Evolutionary conservation across 2,113 vertebrate species (phyloP).

Genomic region (Onychostoma macrolepis): DNA sequence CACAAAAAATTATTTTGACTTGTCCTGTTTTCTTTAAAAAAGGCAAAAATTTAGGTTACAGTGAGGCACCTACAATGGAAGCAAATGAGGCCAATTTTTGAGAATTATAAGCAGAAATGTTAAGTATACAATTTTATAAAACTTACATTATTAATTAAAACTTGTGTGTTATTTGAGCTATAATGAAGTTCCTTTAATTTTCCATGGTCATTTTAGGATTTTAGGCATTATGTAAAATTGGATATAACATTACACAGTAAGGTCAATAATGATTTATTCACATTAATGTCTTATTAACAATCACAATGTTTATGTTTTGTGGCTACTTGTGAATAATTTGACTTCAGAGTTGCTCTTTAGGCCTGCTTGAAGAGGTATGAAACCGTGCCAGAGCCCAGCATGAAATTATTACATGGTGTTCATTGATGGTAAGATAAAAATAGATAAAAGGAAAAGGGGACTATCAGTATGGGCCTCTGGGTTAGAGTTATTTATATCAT

Average conservation of each 20-base stretch:
- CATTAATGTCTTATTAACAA: neutral
- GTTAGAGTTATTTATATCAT: constrained; percentile 67
- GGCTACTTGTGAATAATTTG: neutral
- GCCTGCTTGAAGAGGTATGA: constrained; percentile 61
- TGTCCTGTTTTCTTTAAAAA: neutral
- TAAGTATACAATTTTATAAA: no score
- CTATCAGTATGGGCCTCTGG: constrained; percentile 55
- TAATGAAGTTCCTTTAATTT: neutral
- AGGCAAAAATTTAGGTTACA: neutral
- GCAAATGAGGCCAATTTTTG: neutral
- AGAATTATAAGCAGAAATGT: neutral
- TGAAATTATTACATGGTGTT: constrained; percentile 68
- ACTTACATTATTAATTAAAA: neutral
- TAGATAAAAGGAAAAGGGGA: constrained; percentile 66
- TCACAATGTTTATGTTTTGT: neutral
- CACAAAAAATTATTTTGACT: neutral
- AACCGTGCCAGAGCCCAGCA: constrained; percentile 58
- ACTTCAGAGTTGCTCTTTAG: constrained; percentile 51
- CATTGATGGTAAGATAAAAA: constrained; percentile 72
- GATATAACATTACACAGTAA: neutral
- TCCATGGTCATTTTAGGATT: neutral
- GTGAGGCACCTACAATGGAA: neutral
- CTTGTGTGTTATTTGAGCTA: neutral
- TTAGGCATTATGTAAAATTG: neutral
- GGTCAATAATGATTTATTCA: neutral